A percentile compares a stretch with the other conserved stretches of the same genome.
Evolutionary conservation across 2,888 invertebrate genomes (phyloP).

Genomic region (Luperina nickerlii): DNA sequence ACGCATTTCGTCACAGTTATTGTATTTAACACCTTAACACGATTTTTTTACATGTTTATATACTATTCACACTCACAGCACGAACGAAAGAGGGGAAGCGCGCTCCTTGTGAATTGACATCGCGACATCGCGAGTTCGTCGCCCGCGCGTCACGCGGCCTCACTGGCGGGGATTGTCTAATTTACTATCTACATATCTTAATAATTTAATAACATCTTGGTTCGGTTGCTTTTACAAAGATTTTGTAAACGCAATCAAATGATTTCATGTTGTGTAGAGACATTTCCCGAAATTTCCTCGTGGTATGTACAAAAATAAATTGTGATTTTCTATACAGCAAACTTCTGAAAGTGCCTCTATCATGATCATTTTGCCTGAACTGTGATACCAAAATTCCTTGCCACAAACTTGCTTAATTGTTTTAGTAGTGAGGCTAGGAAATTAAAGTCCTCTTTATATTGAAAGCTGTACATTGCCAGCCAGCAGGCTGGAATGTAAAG

Average conservation of each 20-base stretch:
- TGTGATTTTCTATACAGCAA: constrained; percentile 69
- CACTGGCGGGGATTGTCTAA: constrained; percentile 57
- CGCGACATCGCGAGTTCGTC: constrained; percentile 78
- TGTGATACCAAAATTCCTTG: constrained; percentile 21
- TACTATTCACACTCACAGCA: constrained; percentile 79
- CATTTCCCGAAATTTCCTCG: constrained; percentile 71
- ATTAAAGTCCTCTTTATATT: constrained; percentile 2
- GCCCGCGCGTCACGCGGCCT: constrained; percentile 69
- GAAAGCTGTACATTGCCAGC: constrained; percentile 21
- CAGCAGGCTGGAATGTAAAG: constrained; percentile 30
- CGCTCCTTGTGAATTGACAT: constrained; percentile 87
- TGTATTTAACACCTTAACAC: constrained; percentile 88
- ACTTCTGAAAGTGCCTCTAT: constrained; percentile 71
- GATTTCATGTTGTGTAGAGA: constrained; percentile 52
- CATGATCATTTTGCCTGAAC: constrained; percentile 15
- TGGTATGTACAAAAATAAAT: constrained; percentile 80
- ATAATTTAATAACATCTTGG: constrained; percentile 46
- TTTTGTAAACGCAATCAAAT: constrained; percentile 23
- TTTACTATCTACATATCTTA: constrained; percentile 62
- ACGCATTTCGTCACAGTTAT: constrained; percentile 81
- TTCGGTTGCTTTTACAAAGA: constrained; percentile 30
- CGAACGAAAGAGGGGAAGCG: constrained; percentile 83
- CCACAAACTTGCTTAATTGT: constrained; percentile 7
- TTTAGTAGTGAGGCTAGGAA: constrained; percentile 21
- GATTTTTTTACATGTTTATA: constrained; percentile 78